These are phyloP conservation scores for Catharus fuscescens DNA, from an alignment of 2,113 vertebrate species.

Conservation along the genomic window DNA sequence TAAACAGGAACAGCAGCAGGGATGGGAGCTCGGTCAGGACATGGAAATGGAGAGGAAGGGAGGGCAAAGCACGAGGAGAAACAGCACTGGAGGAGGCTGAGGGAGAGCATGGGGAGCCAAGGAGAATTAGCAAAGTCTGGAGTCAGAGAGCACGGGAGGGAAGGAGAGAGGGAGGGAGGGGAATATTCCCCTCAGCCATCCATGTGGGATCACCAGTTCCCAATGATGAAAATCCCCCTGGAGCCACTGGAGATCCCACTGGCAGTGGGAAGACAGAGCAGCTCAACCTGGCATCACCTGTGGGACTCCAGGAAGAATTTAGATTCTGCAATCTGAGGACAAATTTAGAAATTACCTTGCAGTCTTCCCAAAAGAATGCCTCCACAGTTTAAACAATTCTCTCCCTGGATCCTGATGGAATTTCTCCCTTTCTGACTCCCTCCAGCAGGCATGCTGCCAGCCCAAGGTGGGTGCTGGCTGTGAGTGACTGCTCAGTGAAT, in stretches of 20 bases:
- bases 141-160: background rate
- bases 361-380: background rate
- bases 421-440: background rate
- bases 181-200: background rate
- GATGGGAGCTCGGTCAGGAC: background rate
- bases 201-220: background rate
- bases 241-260: background rate
- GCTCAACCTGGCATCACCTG: background rate
- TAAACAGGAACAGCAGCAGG: slow-evolving; percentile 10
- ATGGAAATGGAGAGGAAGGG: background rate
- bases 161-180: background rate
- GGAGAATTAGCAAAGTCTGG: background rate
- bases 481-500: background rate
- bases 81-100: background rate
- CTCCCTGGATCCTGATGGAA: background rate
- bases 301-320: background rate
- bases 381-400: background rate
- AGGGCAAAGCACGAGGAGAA: background rate
- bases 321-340: background rate
- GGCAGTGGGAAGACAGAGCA: background rate
- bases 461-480: background rate
- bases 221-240: background rate
- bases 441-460: background rate
- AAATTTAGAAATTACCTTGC: background rate
- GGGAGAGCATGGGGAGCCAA: background rate